These are phyloP conservation scores for Iguana delicatissima DNA, from an alignment of 2,797 vertebrate genomes.

Conservation along the genomic window DNA sequence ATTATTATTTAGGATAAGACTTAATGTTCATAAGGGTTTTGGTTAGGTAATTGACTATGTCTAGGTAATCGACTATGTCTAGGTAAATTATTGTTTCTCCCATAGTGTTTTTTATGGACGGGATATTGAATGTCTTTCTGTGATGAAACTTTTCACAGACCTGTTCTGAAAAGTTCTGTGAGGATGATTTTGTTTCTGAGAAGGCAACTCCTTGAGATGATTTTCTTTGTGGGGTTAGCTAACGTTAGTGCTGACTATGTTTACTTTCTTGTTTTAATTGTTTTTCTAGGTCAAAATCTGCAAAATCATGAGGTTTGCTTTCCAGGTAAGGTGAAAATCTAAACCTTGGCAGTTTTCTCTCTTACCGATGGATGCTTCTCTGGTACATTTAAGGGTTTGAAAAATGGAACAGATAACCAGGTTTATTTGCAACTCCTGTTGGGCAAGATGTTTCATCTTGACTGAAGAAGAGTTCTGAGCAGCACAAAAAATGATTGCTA, in stretches of 20 bases:
- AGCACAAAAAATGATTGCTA: background rate
- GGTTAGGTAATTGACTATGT: too few relatives aligned
- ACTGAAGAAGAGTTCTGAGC: background rate
- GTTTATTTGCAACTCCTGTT: background rate
- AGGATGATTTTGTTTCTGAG: conserved; percentile 34
- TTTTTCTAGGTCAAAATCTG: background rate
- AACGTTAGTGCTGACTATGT: too few relatives aligned
- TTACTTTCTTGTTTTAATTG: too few relatives aligned
- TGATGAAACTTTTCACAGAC: conserved; percentile 59
- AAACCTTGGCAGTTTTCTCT: background rate
- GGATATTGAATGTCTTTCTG: background rate
- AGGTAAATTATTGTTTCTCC: too few relatives aligned
- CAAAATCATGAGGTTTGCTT: too few relatives aligned
- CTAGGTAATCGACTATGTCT: too few relatives aligned
- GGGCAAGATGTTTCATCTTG: background rate
- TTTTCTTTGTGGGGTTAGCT: background rate
- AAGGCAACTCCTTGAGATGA: fast-evolving
- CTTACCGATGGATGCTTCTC: background rate
- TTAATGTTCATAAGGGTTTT: too few relatives aligned
- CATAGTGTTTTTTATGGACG: too few relatives aligned
- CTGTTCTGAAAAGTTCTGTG: conserved; percentile 54
- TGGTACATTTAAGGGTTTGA: background rate
- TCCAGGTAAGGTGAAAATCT: background rate
- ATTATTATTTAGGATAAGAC: too few relatives aligned
- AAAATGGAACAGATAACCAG: too few relatives aligned